Conservation (phyloP, 2,797 vertebrate genomes). For the Natrix natrix region DNA sequence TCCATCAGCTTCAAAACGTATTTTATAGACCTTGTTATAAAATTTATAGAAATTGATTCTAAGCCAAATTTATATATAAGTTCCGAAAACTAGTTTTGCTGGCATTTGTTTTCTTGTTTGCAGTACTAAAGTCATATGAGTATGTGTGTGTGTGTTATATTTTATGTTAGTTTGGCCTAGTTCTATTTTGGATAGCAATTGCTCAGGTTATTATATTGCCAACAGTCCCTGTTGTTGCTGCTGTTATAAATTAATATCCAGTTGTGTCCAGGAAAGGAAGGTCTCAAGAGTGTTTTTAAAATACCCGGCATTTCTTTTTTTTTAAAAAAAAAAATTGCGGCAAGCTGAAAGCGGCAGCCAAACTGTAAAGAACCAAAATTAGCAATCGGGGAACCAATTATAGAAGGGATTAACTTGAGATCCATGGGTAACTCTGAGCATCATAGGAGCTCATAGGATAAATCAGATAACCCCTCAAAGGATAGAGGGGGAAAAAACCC, state of each 20-base stretch:
- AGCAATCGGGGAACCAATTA: background rate
- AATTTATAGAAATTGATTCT: constrained; percentile 22
- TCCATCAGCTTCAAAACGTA: constrained; percentile 6
- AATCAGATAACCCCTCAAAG: background rate
- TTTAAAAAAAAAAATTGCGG: background rate
- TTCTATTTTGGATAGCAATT: background rate
- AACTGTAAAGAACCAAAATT: background rate
- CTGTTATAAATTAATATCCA: background rate
- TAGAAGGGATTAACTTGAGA: background rate
- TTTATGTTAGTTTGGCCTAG: background rate
- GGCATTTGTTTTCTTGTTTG: background rate
- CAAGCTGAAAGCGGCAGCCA: background rate
- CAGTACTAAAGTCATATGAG: no score
- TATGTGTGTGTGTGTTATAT: no score
- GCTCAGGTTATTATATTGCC: background rate
- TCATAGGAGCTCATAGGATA: background rate
- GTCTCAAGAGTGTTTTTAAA: background rate
- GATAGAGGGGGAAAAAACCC: background rate
- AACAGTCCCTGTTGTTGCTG: background rate
- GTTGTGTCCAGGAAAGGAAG: background rate
- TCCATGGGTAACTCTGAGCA: background rate
- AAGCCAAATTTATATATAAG: background rate
- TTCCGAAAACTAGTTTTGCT: background rate
- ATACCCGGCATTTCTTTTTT: background rate
- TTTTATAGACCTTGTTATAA: constrained; percentile 2